Evolutionary conservation across 2,888 invertebrate genomes (phyloP).

Genomic region (Halictus quadricinctus): DNA sequence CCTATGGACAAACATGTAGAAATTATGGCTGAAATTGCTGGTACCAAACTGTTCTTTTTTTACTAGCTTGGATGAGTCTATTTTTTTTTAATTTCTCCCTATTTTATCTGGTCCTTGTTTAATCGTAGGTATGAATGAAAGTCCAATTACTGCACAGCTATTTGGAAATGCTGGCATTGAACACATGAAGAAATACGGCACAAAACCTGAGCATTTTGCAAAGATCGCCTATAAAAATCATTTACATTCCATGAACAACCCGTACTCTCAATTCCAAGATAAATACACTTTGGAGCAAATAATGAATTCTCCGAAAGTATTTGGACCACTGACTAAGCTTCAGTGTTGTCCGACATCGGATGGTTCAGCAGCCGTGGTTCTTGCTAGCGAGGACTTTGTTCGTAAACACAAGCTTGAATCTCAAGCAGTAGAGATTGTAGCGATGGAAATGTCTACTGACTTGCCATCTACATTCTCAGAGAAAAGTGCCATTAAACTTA

Average conservation of each 20-base stretch:
- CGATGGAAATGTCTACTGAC: conserved; percentile 98
- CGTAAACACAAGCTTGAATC: conserved; percentile 90
- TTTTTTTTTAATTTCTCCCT: background rate
- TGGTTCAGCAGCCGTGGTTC: conserved; percentile 96
- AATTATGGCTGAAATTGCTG: conserved; percentile 92
- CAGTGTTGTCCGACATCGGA: conserved; percentile 99
- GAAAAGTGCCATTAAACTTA: conserved; percentile 90
- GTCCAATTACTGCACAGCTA: conserved; percentile 96
- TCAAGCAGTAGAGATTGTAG: conserved; percentile 97
- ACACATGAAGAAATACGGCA: conserved; percentile 98
- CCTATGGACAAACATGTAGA: conserved; percentile 95
- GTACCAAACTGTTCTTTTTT: conserved; percentile 76
- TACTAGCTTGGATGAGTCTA: background rate
- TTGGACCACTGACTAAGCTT: conserved; percentile 96
- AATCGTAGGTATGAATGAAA: conserved; percentile 85
- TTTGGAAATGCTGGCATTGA: conserved; percentile 98
- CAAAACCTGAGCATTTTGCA: conserved; percentile 95
- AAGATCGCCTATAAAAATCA: conserved; percentile 99
- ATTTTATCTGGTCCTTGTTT: background rate
- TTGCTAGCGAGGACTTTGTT: conserved; percentile 96
- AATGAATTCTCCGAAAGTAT: conserved; percentile 92
- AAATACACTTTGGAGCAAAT: conserved; percentile 96
- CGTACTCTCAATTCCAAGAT: conserved; percentile 97
- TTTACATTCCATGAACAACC: conserved; percentile 97
- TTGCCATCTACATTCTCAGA: conserved; percentile 92